These are phyloP conservation scores for Lamellibrachia satsuma DNA, from an alignment of 2,888 invertebrate genomes.

Conservation along the genomic window DNA sequence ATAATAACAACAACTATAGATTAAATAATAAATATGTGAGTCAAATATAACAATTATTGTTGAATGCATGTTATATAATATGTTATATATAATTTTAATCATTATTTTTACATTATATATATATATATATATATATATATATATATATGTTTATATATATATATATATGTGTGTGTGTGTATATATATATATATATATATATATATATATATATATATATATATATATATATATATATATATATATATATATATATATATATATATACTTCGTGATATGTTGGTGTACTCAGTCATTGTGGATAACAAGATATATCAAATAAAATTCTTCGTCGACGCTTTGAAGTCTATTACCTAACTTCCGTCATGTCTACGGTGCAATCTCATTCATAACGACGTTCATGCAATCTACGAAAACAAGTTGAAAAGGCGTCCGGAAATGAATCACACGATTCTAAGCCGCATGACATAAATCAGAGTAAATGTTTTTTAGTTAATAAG, in stretches of 20 bases:
- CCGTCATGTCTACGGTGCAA: not conserved
- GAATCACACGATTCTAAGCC: not conserved
- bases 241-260: conserved; percentile 8
- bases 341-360: not conserved
- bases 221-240: too few species aligned
- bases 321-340: not conserved
- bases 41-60: too few species aligned
- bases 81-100: too few species aligned
- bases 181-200: conserved; percentile 17
- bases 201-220: not conserved
- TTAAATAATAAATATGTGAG: too few species aligned
- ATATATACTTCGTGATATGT: not conserved
- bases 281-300: not conserved
- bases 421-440: not conserved
- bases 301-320: not conserved
- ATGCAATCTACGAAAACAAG: not conserved
- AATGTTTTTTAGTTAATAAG: not conserved
- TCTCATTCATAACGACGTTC: not conserved
- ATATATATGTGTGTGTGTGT: too few species aligned
- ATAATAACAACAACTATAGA: not conserved
- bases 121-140: too few species aligned
- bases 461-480: not conserved
- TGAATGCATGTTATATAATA: too few species aligned
- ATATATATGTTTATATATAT: too few species aligned
- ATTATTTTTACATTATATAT: too few species aligned